Evolutionary conservation across 2,888 invertebrate species (phyloP).

Genomic region (Polylopha cassiicola): DNA sequence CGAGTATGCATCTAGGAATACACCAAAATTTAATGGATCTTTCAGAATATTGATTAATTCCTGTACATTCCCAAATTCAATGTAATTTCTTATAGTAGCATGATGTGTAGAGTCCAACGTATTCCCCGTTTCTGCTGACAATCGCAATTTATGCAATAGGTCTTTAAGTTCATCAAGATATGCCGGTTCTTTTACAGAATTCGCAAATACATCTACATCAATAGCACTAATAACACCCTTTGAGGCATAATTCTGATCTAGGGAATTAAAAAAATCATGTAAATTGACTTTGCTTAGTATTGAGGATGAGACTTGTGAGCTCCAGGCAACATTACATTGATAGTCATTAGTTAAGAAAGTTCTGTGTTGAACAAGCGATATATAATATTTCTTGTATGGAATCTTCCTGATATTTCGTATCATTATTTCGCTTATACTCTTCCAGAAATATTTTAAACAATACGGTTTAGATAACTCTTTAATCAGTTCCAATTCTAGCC

Average conservation of each 20-base stretch:
- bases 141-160: conserved; percentile 82
- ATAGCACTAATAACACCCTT: conserved; percentile 82
- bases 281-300: conserved; percentile 80
- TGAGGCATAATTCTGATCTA: conserved; percentile 81
- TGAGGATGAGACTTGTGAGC: conserved; percentile 77
- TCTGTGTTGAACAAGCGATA: conserved; percentile 39
- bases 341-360: conserved; percentile 84
- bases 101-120: conserved; percentile 89
- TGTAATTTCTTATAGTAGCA: conserved; percentile 82
- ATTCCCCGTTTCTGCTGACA: conserved; percentile 82
- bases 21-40: conserved; percentile 90
- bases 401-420: conserved; percentile 33
- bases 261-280: conserved; percentile 81
- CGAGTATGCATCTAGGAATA: conserved; percentile 90
- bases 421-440: conserved; percentile 7
- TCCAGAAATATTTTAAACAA: background rate
- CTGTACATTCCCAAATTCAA: conserved; percentile 74
- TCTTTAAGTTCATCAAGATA: conserved; percentile 85
- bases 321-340: conserved; percentile 84
- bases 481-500: no score
- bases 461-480: no score
- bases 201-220: conserved; percentile 90
- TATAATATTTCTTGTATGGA: conserved; percentile 27
- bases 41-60: conserved; percentile 84
- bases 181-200: conserved; percentile 75